Percentiles rank a stretch among this genome's conserved stretches.
These are phyloP conservation scores for Chelonus insularis DNA, from an alignment of 1,140 invertebrate genomes.

Conservation along the genomic window DNA sequence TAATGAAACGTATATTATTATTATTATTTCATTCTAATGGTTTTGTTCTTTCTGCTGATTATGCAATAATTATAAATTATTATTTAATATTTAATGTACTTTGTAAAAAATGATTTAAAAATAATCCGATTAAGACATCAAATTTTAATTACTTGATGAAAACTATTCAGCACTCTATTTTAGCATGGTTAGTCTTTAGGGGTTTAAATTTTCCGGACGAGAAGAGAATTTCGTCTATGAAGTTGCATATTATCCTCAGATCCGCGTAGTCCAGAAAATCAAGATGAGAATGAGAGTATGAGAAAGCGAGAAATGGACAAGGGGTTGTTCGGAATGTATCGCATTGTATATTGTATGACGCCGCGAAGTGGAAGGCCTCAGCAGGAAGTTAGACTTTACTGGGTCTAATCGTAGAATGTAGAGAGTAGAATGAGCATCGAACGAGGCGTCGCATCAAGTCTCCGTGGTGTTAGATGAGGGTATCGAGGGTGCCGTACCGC, in stretches of 20 bases:
- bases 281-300: not conserved
- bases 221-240: conserved; percentile 3
- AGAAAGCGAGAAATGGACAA: conserved; percentile 1
- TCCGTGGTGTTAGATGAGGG: conserved; percentile 58
- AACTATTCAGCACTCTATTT: conserved; percentile 2
- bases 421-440: conserved; percentile 6
- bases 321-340: not conserved
- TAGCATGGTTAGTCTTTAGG: not conserved
- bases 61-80: no score
- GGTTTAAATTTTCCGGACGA: conserved; percentile 10
- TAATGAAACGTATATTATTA: no score
- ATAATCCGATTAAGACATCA: not conserved
- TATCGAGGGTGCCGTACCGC: conserved; percentile 43
- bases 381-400: conserved; percentile 2
- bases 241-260: conserved; percentile 16
- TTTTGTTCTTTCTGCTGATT: no score
- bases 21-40: no score
- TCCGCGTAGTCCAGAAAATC: not conserved
- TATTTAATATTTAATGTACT: no score
- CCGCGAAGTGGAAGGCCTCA: conserved; percentile 7
- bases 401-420: no score
- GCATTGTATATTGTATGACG: conserved; percentile 17
- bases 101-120: no score
- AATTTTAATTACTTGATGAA: not conserved
- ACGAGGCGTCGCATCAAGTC: conserved; percentile 39